Conservation (phyloP, 2,888 invertebrate genomes). For the Drosophila mercatorum region DNA sequence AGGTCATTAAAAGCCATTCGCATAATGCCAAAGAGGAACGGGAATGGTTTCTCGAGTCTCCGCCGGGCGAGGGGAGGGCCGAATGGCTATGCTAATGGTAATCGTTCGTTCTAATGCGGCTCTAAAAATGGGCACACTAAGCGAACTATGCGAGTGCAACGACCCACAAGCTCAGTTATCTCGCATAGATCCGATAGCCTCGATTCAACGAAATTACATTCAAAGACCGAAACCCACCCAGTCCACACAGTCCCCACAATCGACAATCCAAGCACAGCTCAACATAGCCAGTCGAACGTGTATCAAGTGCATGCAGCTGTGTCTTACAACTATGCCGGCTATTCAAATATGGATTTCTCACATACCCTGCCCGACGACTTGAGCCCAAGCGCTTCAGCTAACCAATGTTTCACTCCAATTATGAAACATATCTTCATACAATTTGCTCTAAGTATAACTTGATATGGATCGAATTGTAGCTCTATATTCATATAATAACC, state of each 20-base stretch:
- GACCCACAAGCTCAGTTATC: constrained; percentile 39
- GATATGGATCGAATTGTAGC: neutral
- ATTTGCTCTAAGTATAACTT: neutral
- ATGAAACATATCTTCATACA: neutral
- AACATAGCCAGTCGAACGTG: constrained; percentile 12
- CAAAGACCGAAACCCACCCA: constrained; percentile 12
- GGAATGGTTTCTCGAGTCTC: constrained; percentile 2
- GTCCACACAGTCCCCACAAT: neutral
- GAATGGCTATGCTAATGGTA: constrained; percentile 42
- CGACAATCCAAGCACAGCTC: constrained; percentile 3
- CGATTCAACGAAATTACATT: constrained; percentile 20
- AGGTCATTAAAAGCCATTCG: constrained; percentile 56
- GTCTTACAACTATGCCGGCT: constrained; percentile 13
- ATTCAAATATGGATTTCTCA: constrained; percentile 18
- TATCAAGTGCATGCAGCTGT: constrained; percentile 54
- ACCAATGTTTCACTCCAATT: neutral
- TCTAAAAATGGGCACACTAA: constrained; percentile 30
- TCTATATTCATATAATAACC: neutral
- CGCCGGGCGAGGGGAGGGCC: neutral
- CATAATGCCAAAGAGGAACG: constrained; percentile 44
- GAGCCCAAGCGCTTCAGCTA: neutral
- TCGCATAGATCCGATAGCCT: constrained; percentile 45
- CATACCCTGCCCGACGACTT: constrained; percentile 7
- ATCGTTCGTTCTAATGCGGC: constrained; percentile 39
- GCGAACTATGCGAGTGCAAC: constrained; percentile 29